Conservation (phyloP, 2,888 invertebrate species). For the Xylota sylvarum region DNA sequence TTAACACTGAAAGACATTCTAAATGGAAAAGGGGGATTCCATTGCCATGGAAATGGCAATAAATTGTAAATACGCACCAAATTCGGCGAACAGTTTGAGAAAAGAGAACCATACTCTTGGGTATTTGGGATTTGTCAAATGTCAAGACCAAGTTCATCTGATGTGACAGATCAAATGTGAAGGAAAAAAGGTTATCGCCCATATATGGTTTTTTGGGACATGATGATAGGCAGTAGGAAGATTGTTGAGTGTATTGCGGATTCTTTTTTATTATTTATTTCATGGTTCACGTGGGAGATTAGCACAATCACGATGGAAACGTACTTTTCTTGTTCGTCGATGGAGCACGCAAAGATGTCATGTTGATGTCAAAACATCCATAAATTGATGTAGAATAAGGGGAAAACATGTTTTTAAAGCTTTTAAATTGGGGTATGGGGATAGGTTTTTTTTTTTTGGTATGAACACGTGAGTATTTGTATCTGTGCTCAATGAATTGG, state of each 20-base stretch:
- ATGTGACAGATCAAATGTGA: conserved; percentile 47
- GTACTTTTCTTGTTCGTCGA: neutral
- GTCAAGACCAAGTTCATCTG: conserved; percentile 16
- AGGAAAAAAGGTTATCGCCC: conserved; percentile 50
- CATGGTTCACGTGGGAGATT: conserved; percentile 3
- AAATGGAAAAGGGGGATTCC: conserved; percentile 8
- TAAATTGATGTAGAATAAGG: neutral
- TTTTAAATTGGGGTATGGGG: neutral
- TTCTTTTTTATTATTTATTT: neutral
- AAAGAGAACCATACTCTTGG: neutral
- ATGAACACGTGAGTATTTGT: too few species aligned
- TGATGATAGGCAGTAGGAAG: conserved; percentile 26
- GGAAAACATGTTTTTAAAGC: neutral
- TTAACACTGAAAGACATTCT: neutral
- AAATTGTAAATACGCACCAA: neutral
- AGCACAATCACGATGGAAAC: conserved; percentile 3
- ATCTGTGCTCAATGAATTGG: too few species aligned
- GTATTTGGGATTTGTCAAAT: neutral
- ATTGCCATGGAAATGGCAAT: neutral
- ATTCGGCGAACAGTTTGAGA: neutral
- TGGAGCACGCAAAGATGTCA: conserved; percentile 1
- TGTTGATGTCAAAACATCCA: neutral
- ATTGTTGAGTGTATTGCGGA: neutral
- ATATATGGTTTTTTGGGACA: conserved; percentile 42
- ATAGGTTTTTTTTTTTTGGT: too few species aligned